phyloP scores from a whole-genome alignment of 2,888 invertebrate species.

The Nemotelus pantherinus region DNA sequence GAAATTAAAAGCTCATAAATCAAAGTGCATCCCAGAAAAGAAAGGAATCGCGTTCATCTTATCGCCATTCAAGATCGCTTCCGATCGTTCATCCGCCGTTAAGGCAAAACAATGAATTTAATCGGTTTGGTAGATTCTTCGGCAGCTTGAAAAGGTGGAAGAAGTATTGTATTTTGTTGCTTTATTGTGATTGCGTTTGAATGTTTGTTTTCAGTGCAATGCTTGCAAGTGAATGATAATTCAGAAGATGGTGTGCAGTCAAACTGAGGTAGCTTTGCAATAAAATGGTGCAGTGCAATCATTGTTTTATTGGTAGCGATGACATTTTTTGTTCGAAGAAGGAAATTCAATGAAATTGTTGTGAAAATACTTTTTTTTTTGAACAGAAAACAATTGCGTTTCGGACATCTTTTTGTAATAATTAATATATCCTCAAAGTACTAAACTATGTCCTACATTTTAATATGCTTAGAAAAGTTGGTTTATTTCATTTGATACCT shows the following conservation, averaged over 20 bases:
- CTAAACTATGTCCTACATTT: too few species aligned
- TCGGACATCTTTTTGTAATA: too few species aligned
- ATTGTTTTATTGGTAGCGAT: too few species aligned
- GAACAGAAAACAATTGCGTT: too few species aligned
- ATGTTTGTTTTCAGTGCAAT: neutral
- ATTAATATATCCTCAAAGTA: too few species aligned
- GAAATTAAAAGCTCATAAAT: conserved; percentile 43
- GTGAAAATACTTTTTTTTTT: too few species aligned
- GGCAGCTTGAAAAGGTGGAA: too few species aligned
- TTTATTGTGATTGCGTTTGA: neutral
- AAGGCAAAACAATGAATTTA: conserved; percentile 1
- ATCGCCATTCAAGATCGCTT: conserved; percentile 29
- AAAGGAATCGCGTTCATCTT: conserved; percentile 18
- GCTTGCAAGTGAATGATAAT: conserved; percentile 16
- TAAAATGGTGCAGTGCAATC: neutral
- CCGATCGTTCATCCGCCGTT: neutral
- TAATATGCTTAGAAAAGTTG: too few species aligned
- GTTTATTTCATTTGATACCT: too few species aligned
- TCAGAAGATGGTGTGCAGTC: conserved; percentile 15
- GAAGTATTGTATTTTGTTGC: neutral
- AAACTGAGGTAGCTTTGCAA: conserved; percentile 20
- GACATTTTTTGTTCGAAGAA: too few species aligned
- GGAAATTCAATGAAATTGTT: too few species aligned
- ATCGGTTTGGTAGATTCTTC: conserved; percentile 23
- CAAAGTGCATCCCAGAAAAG: conserved; percentile 12